Evolutionary conservation across 2,113 vertebrate species (phyloP).

Genomic region (Lophotis ruficrista): DNA sequence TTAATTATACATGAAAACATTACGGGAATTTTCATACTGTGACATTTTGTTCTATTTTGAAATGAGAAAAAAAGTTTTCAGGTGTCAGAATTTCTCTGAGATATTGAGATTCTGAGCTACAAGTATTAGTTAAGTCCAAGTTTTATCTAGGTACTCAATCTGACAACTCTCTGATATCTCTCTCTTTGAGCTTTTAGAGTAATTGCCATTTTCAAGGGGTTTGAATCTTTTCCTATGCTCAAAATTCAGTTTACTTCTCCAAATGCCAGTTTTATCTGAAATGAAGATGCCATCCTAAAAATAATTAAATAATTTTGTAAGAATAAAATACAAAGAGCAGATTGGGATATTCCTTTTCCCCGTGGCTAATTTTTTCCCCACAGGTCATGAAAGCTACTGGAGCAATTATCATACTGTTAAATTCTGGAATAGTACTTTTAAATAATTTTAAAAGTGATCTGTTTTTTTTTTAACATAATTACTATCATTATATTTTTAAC

Average conservation of each 20-base stretch:
- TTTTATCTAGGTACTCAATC: not conserved
- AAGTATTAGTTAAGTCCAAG: not conserved
- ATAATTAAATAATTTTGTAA: not conserved
- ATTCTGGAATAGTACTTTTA: conserved; percentile 56
- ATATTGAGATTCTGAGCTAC: not conserved
- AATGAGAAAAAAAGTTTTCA: not conserved
- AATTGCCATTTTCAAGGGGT: not conserved
- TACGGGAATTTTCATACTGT: not conserved
- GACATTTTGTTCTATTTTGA: not conserved
- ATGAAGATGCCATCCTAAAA: not conserved
- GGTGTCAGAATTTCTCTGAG: not conserved
- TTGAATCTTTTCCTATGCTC: not conserved
- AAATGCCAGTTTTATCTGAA: not conserved
- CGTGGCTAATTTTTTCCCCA: not conserved
- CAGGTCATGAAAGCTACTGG: conserved; percentile 43
- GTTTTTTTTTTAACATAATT: conserved; percentile 61
- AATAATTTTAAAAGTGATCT: conserved; percentile 65
- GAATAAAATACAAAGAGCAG: not conserved
- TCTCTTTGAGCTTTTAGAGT: not conserved
- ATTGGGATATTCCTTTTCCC: not conserved
- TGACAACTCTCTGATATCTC: not conserved
- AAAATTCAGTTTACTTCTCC: not conserved
- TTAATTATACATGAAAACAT: not conserved
- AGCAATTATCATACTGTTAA: conserved; percentile 51
- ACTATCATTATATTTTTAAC: conserved; percentile 62